These are phyloP conservation scores for Scaptomyza parva DNA, from an alignment of 2,888 invertebrate species.

Conservation along the genomic window DNA sequence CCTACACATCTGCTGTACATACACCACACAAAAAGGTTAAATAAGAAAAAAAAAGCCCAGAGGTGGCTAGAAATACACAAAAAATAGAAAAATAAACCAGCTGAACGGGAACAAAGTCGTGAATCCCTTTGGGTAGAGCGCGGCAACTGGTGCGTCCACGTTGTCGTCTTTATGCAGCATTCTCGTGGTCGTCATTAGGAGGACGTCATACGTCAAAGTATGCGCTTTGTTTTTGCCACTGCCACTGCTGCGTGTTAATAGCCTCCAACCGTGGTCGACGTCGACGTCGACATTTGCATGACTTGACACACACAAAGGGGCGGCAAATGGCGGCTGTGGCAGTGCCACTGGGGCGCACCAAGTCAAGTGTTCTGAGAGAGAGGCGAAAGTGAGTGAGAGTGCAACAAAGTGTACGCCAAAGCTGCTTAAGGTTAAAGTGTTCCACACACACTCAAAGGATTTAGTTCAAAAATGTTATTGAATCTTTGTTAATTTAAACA, in stretches of 20 bases:
- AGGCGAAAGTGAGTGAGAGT: conserved; percentile 50
- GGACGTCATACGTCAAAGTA: conserved; percentile 76
- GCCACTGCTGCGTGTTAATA: conserved; percentile 68
- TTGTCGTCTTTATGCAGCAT: conserved; percentile 49
- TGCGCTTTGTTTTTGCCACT: conserved; percentile 65
- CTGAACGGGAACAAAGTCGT: conserved; percentile 72
- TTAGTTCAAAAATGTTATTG: neutral
- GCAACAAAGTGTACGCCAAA: conserved; percentile 4
- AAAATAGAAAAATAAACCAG: conserved; percentile 60
- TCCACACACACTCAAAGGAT: neutral
- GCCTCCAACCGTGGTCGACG: conserved; percentile 56
- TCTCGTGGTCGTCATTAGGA: conserved; percentile 76
- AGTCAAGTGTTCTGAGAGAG: conserved; percentile 43
- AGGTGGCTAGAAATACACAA: conserved; percentile 19
- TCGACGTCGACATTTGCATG: conserved; percentile 43
- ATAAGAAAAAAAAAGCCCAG: conserved; percentile 60
- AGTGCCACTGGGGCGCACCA: conserved; percentile 32
- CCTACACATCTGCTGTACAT: conserved; percentile 25
- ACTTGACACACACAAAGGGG: conserved; percentile 43
- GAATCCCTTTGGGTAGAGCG: conserved; percentile 60
- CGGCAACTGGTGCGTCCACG: conserved; percentile 50
- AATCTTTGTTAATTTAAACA: neutral
- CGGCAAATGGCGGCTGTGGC: conserved; percentile 1
- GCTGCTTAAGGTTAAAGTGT: conserved; percentile 4
- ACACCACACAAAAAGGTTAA: conserved; percentile 58